Evolutionary conservation across 92 coral and sea anemone genomes (phyloP).

Genomic region (Porites evermanni): DNA sequence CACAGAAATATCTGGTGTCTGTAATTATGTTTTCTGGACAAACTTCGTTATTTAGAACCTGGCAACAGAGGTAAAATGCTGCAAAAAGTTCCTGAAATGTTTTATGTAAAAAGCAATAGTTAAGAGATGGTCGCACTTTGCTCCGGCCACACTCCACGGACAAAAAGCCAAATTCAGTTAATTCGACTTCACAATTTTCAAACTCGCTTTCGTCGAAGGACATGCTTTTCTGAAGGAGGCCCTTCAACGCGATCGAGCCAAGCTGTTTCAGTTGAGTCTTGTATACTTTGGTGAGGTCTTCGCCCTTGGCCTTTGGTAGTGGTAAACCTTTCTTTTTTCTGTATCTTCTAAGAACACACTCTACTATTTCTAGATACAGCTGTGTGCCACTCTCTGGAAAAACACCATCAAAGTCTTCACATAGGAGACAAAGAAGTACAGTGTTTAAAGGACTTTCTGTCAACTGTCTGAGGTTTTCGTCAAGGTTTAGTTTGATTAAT

Average conservation of each 20-base stretch:
- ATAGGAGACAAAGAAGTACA: too few species aligned
- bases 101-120: too few species aligned
- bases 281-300: background rate
- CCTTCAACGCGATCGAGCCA: background rate
- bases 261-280: too few species aligned
- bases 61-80: slow-evolving; percentile 13
- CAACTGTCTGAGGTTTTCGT: background rate
- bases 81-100: background rate
- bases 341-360: too few species aligned
- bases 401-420: too few species aligned
- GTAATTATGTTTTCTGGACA: background rate
- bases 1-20: background rate
- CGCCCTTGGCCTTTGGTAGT: background rate
- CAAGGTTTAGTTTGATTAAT: background rate
- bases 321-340: background rate
- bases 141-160: background rate
- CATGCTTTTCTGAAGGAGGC: background rate
- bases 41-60: too few species aligned
- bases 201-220: slow-evolving; percentile 2
- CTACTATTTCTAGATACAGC: too few species aligned
- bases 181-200: background rate
- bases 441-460: too few species aligned
- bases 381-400: too few species aligned
- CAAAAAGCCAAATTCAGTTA: background rate
- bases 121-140: background rate